A percentile compares a stretch with the other conserved stretches of the same genome.
Conservation (phyloP, 1,140 invertebrate species). For the Zelostemma sp. region DNA sequence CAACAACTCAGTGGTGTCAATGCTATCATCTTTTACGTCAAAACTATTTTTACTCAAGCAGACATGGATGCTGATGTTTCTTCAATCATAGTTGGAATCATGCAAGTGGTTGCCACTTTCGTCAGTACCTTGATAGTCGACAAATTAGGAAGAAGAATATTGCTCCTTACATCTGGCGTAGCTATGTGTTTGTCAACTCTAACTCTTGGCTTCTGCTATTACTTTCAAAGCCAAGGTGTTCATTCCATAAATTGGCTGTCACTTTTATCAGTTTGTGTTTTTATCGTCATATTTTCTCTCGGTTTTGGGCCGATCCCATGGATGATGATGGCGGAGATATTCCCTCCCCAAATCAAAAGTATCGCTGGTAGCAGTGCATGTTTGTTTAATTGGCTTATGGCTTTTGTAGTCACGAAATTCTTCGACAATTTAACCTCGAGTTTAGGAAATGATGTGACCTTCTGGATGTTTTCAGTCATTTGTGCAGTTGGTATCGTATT, state of each 20-base stretch:
- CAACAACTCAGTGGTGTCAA: slow-evolving; percentile 91
- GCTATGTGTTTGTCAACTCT: slow-evolving; percentile 76
- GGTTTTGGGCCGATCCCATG: slow-evolving; percentile 86
- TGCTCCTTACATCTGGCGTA: slow-evolving; percentile 76
- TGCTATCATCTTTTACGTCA: slow-evolving; percentile 86
- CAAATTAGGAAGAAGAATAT: slow-evolving; percentile 78
- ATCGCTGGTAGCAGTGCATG: slow-evolving; percentile 81
- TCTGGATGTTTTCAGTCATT: slow-evolving; percentile 84
- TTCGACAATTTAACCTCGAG: slow-evolving; percentile 74
- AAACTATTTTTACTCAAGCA: slow-evolving; percentile 79
- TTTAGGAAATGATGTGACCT: slow-evolving; percentile 76
- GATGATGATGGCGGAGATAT: slow-evolving; percentile 83
- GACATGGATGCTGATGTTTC: slow-evolving; percentile 71
- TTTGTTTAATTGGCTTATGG: slow-evolving; percentile 83
- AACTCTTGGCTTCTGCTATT: slow-evolving; percentile 76
- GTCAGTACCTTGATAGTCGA: slow-evolving; percentile 82
- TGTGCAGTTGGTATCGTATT: slow-evolving; percentile 80
- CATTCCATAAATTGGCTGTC: slow-evolving; percentile 78
- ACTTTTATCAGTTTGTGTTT: slow-evolving; percentile 78
- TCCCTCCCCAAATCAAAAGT: slow-evolving; percentile 78
- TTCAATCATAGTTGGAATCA: slow-evolving; percentile 82
- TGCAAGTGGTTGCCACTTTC: slow-evolving; percentile 83
- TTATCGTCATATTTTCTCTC: slow-evolving; percentile 82
- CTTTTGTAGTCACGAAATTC: slow-evolving; percentile 85
- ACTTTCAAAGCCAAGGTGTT: slow-evolving; percentile 70